These are phyloP conservation scores for Thalpophila matura DNA, from an alignment of 2,888 invertebrate genomes.

Conservation along the genomic window DNA sequence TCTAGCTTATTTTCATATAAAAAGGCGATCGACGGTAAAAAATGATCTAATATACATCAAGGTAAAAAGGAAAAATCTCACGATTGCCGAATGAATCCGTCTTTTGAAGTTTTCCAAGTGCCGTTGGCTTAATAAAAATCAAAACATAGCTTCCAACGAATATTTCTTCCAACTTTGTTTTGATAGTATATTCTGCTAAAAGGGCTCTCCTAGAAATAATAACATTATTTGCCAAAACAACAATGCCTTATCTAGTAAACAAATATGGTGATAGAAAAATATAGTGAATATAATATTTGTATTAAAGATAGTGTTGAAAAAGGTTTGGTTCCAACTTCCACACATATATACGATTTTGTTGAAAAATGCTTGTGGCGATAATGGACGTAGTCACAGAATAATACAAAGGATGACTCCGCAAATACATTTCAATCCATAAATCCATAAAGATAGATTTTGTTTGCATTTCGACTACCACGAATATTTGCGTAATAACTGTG, in stretches of 20 bases:
- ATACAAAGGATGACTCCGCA: too few relatives aligned
- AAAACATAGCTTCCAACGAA: constrained; percentile 33
- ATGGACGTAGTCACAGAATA: too few relatives aligned
- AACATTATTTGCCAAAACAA: neutral
- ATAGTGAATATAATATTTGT: neutral
- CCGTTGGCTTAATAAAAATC: constrained; percentile 32
- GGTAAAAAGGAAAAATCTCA: constrained; percentile 3
- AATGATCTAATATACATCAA: constrained; percentile 21
- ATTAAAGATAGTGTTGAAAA: too few relatives aligned
- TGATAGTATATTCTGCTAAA: neutral
- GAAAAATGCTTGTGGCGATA: too few relatives aligned
- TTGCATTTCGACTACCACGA: too few relatives aligned
- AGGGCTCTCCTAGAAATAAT: constrained; percentile 12
- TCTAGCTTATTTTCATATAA: neutral
- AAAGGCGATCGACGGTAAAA: constrained; percentile 5
- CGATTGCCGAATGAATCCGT: constrained; percentile 12
- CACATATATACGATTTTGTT: neutral
- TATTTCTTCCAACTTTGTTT: neutral
- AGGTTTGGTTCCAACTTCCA: too few relatives aligned
- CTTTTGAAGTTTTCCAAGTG: constrained; percentile 35
- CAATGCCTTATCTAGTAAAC: neutral
- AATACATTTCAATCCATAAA: too few relatives aligned
- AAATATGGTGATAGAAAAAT: constrained; percentile 5
- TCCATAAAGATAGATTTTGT: too few relatives aligned
- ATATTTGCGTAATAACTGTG: too few relatives aligned